A percentile compares a stretch with the other conserved stretches of the same genome.
Evolutionary conservation across 2,113 vertebrate genomes (phyloP).

Genomic region (Ctenomys sociabilis): DNA sequence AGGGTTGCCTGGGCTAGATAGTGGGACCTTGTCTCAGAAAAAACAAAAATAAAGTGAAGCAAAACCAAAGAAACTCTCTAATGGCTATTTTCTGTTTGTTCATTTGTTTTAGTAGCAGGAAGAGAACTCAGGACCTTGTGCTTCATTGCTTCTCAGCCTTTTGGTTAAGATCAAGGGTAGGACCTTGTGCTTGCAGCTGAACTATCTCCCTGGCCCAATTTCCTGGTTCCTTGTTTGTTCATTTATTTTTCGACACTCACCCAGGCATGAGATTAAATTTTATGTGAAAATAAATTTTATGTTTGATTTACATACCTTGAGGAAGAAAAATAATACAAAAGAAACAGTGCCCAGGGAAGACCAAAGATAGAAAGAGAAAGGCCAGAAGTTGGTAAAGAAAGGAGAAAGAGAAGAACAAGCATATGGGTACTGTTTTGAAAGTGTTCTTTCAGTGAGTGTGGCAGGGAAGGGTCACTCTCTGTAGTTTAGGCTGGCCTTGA

Average conservation of each 20-base stretch:
- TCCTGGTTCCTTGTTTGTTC: background rate
- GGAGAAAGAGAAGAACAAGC: background rate
- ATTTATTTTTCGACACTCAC: background rate
- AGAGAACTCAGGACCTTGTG: no score
- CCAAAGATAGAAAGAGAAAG: background rate
- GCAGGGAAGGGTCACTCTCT: background rate
- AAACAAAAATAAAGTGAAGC: background rate
- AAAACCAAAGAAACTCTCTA: background rate
- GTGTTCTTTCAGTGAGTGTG: background rate
- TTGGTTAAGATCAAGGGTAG: no score
- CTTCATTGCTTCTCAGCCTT: no score
- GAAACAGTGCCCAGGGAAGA: background rate
- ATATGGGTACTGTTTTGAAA: background rate
- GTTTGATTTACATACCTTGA: background rate
- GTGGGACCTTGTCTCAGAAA: background rate
- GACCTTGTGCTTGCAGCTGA: no score
- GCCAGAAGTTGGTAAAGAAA: background rate
- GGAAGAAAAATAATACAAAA: background rate
- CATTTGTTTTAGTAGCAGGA: background rate
- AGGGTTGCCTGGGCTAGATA: background rate
- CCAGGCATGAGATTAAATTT: background rate
- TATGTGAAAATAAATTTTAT: conserved; percentile 26
- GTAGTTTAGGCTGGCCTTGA: background rate
- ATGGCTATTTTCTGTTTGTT: background rate
- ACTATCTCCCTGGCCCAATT: background rate